These are phyloP conservation scores for Xenopus laevis DNA, from an alignment of 2,113 vertebrate species.

Conservation along the genomic window DNA sequence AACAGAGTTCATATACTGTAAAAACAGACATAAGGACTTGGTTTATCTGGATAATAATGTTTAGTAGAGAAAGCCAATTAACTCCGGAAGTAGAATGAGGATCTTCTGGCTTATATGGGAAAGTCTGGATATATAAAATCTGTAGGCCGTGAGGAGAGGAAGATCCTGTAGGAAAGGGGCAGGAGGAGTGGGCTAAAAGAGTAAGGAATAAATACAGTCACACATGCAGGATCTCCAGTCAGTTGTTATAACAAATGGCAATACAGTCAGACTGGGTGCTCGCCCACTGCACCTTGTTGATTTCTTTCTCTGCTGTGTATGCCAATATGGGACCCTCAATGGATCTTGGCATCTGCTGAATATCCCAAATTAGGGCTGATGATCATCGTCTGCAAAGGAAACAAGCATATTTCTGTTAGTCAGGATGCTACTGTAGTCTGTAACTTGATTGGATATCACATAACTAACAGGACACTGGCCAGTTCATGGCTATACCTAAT, in stretches of 20 bases:
- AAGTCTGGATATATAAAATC: conserved; percentile 14
- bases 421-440: no score
- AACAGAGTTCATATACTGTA: neutral
- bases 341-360: conserved; percentile 97
- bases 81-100: no score
- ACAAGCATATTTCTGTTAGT: neutral
- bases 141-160: neutral
- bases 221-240: conserved; percentile 95
- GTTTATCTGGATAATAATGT: neutral
- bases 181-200: no score
- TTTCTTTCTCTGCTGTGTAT: conserved; percentile 96
- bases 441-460: no score
- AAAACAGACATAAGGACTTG: neutral
- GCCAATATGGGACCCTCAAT: conserved; percentile 98
- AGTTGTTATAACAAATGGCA: conserved; percentile 99
- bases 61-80: neutral
- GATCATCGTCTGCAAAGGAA: conserved; percentile 81
- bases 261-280: conserved; percentile 99
- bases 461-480: no score
- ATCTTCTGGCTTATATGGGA: neutral
- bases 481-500: no score
- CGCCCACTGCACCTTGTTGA: conserved; percentile 99
- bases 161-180: neutral
- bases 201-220: conserved; percentile 42
- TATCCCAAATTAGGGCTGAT: conserved; percentile 99